phyloP scores from a whole-genome alignment of 2,888 invertebrate genomes.

The Plemyria rubiginata region DNA sequence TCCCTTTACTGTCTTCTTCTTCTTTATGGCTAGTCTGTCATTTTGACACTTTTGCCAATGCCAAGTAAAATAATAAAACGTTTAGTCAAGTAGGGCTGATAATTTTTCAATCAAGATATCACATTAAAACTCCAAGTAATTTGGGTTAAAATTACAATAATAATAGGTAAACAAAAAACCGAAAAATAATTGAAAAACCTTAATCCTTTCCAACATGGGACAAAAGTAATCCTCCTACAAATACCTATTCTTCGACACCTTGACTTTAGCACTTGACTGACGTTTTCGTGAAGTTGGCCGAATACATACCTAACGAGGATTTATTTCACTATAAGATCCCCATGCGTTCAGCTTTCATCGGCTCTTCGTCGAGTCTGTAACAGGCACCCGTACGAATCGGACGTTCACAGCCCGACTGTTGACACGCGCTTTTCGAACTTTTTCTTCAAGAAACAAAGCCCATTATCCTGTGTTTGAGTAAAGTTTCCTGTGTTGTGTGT shows the following conservation, averaged over 20 bases:
- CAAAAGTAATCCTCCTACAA: too few relatives aligned
- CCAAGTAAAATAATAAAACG: too few relatives aligned
- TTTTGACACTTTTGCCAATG: too few relatives aligned
- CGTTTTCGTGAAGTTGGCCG: not conserved
- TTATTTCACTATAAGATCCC: conserved; percentile 13
- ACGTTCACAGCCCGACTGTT: conserved; percentile 17
- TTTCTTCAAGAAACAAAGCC: conserved; percentile 11
- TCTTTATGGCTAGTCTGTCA: too few relatives aligned
- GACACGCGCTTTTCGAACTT: conserved; percentile 26
- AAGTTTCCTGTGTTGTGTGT: conserved; percentile 25
- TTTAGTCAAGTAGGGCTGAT: not conserved
- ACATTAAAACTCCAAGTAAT: too few relatives aligned
- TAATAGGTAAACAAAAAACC: too few relatives aligned
- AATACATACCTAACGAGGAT: not conserved
- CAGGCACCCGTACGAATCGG: conserved; percentile 26
- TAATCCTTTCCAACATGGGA: too few relatives aligned
- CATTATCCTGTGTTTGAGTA: conserved; percentile 21
- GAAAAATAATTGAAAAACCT: too few relatives aligned
- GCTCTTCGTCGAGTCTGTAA: conserved; percentile 21
- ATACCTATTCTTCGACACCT: too few relatives aligned
- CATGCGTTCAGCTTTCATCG: conserved; percentile 27
- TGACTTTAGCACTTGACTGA: too few relatives aligned
- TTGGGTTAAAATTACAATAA: too few relatives aligned
- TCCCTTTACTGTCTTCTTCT: too few relatives aligned
- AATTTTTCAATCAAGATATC: not conserved